phyloP scores from a whole-genome alignment of 2,797 vertebrate genomes.

The Parambassis ranga region DNA sequence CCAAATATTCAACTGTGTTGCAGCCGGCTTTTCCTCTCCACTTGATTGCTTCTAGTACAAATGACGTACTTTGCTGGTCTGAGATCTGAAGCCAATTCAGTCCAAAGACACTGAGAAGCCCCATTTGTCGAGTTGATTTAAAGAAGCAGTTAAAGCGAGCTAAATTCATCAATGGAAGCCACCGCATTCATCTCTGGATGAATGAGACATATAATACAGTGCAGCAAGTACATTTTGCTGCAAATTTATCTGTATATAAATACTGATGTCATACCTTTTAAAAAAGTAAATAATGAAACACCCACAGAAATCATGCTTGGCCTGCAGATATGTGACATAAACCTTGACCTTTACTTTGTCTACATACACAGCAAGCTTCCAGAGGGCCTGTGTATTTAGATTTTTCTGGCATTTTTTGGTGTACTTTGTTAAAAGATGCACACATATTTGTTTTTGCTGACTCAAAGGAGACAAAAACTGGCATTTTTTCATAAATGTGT shows the following conservation, averaged over 20 bases:
- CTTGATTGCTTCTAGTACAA: slow-evolving; percentile 35
- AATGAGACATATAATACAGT: background rate
- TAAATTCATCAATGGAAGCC: background rate
- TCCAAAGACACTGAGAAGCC: background rate
- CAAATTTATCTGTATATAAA: background rate
- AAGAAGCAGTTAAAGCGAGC: slow-evolving; percentile 7
- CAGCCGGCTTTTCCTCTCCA: slow-evolving; percentile 51
- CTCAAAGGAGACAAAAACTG: too few relatives aligned
- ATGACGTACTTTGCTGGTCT: slow-evolving; percentile 45
- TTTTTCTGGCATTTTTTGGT: too few relatives aligned
- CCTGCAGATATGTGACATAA: slow-evolving; percentile 22
- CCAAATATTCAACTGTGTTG: slow-evolving; percentile 66
- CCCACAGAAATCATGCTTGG: slow-evolving; percentile 16
- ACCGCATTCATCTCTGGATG: background rate
- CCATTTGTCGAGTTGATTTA: background rate
- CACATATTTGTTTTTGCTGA: too few relatives aligned
- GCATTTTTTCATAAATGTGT: too few relatives aligned
- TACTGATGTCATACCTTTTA: background rate
- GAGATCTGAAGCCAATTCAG: slow-evolving; percentile 20
- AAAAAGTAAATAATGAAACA: background rate
- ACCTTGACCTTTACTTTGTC: slow-evolving; percentile 3
- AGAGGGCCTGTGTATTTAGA: background rate
- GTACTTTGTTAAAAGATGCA: too few relatives aligned
- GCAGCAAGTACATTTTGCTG: background rate
- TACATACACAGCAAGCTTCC: slow-evolving; percentile 11